Percentiles rank a stretch among this genome's conserved stretches.
Evolutionary conservation across 2,888 invertebrate genomes (phyloP).

Genomic region (Sisyra terminalis): DNA sequence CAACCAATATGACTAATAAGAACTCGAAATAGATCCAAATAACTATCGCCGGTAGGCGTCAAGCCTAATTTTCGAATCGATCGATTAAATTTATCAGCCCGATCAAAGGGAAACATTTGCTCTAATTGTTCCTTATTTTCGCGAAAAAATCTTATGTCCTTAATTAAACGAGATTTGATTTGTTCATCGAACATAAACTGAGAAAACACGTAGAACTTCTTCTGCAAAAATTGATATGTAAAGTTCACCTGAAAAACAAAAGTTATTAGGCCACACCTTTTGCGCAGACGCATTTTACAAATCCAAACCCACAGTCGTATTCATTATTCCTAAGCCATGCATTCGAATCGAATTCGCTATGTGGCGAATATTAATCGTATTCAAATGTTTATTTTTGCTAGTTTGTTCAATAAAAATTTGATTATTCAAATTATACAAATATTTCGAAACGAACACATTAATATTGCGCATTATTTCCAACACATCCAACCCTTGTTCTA

Average conservation of each 20-base stretch:
- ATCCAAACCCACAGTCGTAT: conserved; percentile 55
- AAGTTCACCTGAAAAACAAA: conserved; percentile 43
- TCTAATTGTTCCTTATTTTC: conserved; percentile 50
- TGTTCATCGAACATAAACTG: conserved; percentile 97
- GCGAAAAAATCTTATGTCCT: conserved; percentile 69
- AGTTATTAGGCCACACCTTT: background rate
- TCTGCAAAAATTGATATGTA: conserved; percentile 83
- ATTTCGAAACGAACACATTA: conserved; percentile 83
- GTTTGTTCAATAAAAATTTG: conserved; percentile 89
- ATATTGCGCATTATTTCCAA: conserved; percentile 95
- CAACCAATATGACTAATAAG: conserved; percentile 83
- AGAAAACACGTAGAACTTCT: conserved; percentile 86
- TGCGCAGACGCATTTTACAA: too few species aligned
- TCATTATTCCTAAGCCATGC: conserved; percentile 93
- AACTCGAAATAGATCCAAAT: conserved; percentile 83
- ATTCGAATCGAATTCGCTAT: conserved; percentile 94
- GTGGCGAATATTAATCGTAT: conserved; percentile 88
- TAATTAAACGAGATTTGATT: conserved; percentile 83
- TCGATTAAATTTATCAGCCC: conserved; percentile 87
- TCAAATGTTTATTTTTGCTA: conserved; percentile 84
- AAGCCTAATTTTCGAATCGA: conserved; percentile 77
- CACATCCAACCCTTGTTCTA: conserved; percentile 94
- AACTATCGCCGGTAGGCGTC: conserved; percentile 66
- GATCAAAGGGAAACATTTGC: conserved; percentile 68
- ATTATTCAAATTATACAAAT: conserved; percentile 88